Conservation (phyloP, 2,113 vertebrate species). For the Malurus melanocephalus region DNA sequence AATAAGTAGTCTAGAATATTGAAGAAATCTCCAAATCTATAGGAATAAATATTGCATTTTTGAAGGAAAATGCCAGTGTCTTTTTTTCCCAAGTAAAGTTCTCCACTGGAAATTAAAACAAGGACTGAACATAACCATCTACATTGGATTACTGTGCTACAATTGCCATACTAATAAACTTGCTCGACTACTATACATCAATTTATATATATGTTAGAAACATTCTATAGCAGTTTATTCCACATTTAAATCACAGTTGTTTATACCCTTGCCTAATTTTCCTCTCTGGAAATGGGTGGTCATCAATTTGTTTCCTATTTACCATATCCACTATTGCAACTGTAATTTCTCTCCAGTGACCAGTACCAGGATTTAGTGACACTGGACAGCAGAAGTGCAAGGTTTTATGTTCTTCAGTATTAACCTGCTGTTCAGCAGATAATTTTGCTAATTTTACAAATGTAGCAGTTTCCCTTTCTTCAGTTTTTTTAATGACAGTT, state of each 20-base stretch:
- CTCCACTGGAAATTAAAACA: neutral
- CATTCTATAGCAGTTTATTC: neutral
- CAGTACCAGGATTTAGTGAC: neutral
- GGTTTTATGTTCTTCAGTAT: neutral
- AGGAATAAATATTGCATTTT: neutral
- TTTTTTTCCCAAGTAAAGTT: neutral
- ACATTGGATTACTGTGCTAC: neutral
- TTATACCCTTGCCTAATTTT: neutral
- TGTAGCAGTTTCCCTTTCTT: neutral
- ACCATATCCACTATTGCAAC: neutral
- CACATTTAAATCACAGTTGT: neutral
- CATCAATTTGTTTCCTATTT: neutral
- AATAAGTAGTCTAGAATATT: neutral
- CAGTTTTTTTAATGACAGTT: neutral
- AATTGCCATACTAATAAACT: neutral
- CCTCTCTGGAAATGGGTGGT: neutral
- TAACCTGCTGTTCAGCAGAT: neutral
- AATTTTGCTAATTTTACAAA: neutral
- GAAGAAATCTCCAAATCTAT: neutral
- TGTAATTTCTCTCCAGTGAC: neutral
- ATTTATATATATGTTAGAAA: neutral
- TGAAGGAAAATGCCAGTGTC: neutral
- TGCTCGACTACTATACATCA: neutral
- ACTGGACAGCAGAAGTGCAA: neutral
- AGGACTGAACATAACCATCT: neutral